These are phyloP conservation scores for Shinisaurus crocodilurus DNA, from an alignment of 2,113 vertebrate species.

Conservation along the genomic window DNA sequence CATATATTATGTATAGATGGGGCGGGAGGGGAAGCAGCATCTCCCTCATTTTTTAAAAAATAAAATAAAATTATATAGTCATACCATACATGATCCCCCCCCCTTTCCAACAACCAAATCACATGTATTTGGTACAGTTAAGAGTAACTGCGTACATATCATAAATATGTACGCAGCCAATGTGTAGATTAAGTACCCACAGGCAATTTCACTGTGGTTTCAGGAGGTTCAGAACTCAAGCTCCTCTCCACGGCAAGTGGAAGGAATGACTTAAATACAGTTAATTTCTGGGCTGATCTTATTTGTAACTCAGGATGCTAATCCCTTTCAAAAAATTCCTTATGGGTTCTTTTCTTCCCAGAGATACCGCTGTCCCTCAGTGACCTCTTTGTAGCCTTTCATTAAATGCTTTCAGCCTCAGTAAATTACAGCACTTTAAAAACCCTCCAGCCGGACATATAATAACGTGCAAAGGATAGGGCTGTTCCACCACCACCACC, in stretches of 20 bases:
- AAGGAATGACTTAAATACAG: constrained; percentile 65
- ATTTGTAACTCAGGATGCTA: constrained; percentile 69
- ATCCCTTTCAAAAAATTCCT: constrained; percentile 69
- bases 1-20: neutral
- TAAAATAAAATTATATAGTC: constrained; percentile 55
- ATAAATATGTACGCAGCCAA: constrained; percentile 45
- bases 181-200: constrained; percentile 51
- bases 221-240: constrained; percentile 54
- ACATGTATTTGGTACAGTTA: constrained; percentile 14
- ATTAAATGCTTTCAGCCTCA: constrained; percentile 76
- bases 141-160: constrained; percentile 29
- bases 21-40: neutral
- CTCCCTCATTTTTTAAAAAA: constrained; percentile 39
- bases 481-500: constrained; percentile 43
- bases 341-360: constrained; percentile 72
- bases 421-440: constrained; percentile 80
- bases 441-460: constrained; percentile 81
- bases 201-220: constrained; percentile 58
- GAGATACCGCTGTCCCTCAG: constrained; percentile 67
- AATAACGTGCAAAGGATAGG: constrained; percentile 71
- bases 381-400: constrained; percentile 77
- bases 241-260: constrained; percentile 52
- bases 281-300: constrained; percentile 74
- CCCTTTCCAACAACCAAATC: constrained; percentile 31
- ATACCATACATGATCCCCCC: constrained; percentile 39